These are phyloP conservation scores for Phrynocephalus guinanensis DNA, from an alignment of 2,797 vertebrate genomes.

Conservation along the genomic window DNA sequence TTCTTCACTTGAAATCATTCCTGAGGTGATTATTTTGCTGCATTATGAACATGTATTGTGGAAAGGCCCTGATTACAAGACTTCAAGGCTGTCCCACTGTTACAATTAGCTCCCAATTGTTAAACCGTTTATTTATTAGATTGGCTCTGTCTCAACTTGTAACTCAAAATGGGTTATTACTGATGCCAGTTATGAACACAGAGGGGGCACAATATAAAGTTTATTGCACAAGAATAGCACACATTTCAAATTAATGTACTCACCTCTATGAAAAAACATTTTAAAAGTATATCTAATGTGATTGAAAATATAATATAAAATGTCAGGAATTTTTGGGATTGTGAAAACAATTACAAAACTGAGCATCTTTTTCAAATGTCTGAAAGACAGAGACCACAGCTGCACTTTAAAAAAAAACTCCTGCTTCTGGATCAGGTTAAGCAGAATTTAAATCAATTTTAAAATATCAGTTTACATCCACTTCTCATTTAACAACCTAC, in stretches of 20 bases:
- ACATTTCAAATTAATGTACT: conserved; percentile 70
- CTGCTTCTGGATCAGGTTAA: no score
- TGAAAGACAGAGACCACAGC: background rate
- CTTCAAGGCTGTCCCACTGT: conserved; percentile 74
- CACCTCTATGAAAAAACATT: conserved; percentile 58
- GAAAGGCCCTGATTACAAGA: conserved; percentile 73
- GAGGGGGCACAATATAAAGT: conserved; percentile 61
- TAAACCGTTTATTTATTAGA: conserved; percentile 76
- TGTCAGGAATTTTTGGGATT: conserved; percentile 60
- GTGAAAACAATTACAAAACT: conserved; percentile 43
- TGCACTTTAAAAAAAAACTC: no score
- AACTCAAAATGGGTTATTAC: conserved; percentile 71
- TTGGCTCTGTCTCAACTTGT: conserved; percentile 69
- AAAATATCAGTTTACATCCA: no score
- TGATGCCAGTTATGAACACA: conserved; percentile 62
- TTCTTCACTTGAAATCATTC: conserved; percentile 70
- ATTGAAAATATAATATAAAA: conserved; percentile 47
- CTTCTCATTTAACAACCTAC: no score
- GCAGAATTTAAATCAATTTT: no score
- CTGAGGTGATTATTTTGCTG: conserved; percentile 79
- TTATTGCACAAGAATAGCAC: conserved; percentile 70
- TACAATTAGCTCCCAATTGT: conserved; percentile 80
- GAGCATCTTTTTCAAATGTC: background rate
- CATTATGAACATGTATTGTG: conserved; percentile 79
- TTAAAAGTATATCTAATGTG: conserved; percentile 63